Evolutionary conservation across 2,888 invertebrate genomes (phyloP).

Genomic region (Torymus tubicola): DNA sequence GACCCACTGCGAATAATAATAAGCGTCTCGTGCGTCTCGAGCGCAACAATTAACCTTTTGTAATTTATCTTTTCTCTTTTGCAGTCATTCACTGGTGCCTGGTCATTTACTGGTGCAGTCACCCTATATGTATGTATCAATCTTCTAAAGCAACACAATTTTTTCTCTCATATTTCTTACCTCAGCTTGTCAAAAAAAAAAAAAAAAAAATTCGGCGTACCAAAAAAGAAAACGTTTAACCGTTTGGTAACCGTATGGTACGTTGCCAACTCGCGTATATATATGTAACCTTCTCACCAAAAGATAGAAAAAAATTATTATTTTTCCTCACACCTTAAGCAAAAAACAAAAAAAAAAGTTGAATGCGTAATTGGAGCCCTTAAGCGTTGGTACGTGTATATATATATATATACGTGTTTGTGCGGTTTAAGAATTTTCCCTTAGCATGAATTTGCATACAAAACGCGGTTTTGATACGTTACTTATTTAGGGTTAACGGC

Average conservation of each 20-base stretch:
- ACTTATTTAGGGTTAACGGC: slow-evolving; percentile 37
- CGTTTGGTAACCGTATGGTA: too few species aligned
- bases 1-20: neutral
- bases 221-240: too few species aligned
- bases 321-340: too few species aligned
- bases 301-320: too few species aligned
- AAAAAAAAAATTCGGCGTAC: too few species aligned
- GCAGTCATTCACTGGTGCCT: slow-evolving; percentile 57
- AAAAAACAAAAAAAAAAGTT: too few species aligned
- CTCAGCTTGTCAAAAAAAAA: too few species aligned
- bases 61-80: slow-evolving; percentile 49
- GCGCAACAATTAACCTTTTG: slow-evolving; percentile 8
- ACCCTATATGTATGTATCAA: slow-evolving; percentile 56
- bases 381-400: too few species aligned
- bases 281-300: too few species aligned
- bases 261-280: too few species aligned
- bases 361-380: too few species aligned
- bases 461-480: slow-evolving; percentile 41
- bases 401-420: too few species aligned
- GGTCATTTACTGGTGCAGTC: slow-evolving; percentile 57
- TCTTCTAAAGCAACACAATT: slow-evolving; percentile 2
- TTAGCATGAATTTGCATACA: slow-evolving; percentile 45
- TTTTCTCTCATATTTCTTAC: neutral
- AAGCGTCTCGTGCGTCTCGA: neutral
- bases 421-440: neutral